Conservation (phyloP, 2,113 vertebrate genomes). For the Bucco capensis region DNA sequence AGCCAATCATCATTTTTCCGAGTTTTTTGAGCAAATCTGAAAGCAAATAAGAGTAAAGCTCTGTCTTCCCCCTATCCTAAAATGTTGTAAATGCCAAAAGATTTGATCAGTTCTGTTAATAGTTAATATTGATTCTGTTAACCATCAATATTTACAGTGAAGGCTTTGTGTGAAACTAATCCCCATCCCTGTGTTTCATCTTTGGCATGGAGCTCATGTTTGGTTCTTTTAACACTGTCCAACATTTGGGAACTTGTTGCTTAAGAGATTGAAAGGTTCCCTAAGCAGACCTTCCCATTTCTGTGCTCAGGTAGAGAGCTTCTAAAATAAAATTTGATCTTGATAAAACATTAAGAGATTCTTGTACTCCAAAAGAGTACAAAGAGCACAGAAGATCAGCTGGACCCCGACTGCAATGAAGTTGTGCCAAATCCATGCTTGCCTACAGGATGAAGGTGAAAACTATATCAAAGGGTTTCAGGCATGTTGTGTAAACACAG, state of each 20-base stretch:
- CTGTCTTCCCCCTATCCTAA: neutral
- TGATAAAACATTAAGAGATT: neutral
- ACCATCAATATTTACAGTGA: neutral
- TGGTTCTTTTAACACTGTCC: neutral
- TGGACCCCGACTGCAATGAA: neutral
- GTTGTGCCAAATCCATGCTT: neutral
- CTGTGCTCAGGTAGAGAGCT: neutral
- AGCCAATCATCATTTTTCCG: neutral
- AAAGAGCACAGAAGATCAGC: neutral
- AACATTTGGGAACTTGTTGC: neutral
- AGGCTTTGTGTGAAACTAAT: neutral
- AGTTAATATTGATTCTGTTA: neutral
- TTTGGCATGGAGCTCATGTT: neutral
- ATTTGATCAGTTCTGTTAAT: neutral
- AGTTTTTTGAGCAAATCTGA: neutral
- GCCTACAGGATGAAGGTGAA: neutral
- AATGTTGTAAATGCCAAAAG: neutral
- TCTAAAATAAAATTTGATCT: neutral
- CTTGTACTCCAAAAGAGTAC: neutral
- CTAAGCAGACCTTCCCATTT: neutral
- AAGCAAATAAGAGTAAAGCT: neutral
- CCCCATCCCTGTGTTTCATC: neutral
- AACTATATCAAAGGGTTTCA: neutral
- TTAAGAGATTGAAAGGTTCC: neutral
- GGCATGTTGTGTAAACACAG: fast-evolving